Conservation (phyloP, 1,140 invertebrate genomes). For the Nylanderia fulva region DNA sequence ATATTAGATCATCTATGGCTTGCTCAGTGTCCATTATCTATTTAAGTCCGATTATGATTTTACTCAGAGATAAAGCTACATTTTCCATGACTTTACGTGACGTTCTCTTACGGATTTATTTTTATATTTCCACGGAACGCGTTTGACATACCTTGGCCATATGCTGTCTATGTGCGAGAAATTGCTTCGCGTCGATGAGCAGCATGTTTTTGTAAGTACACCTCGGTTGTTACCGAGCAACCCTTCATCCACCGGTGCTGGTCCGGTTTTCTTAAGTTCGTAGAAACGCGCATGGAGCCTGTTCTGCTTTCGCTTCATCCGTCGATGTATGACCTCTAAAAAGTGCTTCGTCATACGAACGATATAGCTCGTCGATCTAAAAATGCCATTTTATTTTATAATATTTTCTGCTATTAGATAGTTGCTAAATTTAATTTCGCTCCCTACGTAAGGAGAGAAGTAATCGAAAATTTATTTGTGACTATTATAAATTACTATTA, state of each 20-base stretch:
- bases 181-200: background rate
- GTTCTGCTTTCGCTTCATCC: background rate
- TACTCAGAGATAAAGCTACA: background rate
- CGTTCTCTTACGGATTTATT: background rate
- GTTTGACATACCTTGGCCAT: background rate
- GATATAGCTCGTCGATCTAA: background rate
- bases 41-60: background rate
- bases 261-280: constrained; percentile 25
- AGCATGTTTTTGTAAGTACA: constrained; percentile 11
- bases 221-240: background rate
- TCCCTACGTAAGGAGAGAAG: background rate
- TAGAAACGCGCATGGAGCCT: background rate
- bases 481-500: too few relatives aligned
- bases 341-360: background rate
- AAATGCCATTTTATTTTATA: too few relatives aligned
- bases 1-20: background rate
- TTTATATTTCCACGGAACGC: background rate
- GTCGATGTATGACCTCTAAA: background rate
- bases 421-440: background rate
- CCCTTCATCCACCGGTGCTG: background rate
- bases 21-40: background rate
- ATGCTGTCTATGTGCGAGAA: background rate
- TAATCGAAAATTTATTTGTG: background rate
- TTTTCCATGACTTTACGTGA: background rate
- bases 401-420: background rate